A percentile compares a stretch with the other conserved stretches of the same genome.
These are phyloP conservation scores for Acleris sparsana DNA, from an alignment of 2,888 invertebrate genomes.

Conservation along the genomic window DNA sequence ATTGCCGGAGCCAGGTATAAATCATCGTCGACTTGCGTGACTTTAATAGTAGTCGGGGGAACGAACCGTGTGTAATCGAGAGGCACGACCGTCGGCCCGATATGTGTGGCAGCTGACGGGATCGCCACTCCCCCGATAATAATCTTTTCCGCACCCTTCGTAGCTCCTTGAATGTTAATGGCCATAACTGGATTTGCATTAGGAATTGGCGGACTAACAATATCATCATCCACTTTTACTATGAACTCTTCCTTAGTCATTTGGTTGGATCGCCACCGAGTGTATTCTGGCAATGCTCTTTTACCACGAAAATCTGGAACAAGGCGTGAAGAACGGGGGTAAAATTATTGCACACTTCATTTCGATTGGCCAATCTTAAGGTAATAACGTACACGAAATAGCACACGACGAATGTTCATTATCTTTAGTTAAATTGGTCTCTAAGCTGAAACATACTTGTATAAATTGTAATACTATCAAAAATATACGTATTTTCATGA, in stretches of 20 bases:
- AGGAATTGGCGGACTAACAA: conserved; percentile 49
- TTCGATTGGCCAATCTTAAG: conserved; percentile 2
- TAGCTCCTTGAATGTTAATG: conserved; percentile 62
- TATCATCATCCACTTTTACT: conserved; percentile 77
- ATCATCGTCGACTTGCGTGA: conserved; percentile 41
- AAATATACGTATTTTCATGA: conserved; percentile 71
- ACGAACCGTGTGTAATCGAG: conserved; percentile 69
- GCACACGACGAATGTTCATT: conserved; percentile 57
- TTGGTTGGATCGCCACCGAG: conserved; percentile 65
- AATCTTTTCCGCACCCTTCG: conserved; percentile 59
- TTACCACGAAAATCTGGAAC: conserved; percentile 61
- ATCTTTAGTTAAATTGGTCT: conserved; percentile 55
- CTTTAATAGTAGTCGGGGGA: conserved; percentile 54
- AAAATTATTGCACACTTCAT: not conserved
- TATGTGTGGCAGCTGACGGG: conserved; percentile 44
- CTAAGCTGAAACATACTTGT: conserved; percentile 55
- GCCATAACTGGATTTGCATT: conserved; percentile 57
- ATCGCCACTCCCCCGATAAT: conserved; percentile 67
- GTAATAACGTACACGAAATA: conserved; percentile 59
- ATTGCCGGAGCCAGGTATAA: conserved; percentile 28
- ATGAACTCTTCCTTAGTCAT: conserved; percentile 67
- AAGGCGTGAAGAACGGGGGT: not conserved
- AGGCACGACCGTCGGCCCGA: conserved; percentile 40
- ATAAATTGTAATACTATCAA: conserved; percentile 68
- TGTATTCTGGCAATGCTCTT: conserved; percentile 66